Base-by-base conservation (phyloP, 2,888 invertebrate genomes). In the Neoscelio sp. region DNA sequence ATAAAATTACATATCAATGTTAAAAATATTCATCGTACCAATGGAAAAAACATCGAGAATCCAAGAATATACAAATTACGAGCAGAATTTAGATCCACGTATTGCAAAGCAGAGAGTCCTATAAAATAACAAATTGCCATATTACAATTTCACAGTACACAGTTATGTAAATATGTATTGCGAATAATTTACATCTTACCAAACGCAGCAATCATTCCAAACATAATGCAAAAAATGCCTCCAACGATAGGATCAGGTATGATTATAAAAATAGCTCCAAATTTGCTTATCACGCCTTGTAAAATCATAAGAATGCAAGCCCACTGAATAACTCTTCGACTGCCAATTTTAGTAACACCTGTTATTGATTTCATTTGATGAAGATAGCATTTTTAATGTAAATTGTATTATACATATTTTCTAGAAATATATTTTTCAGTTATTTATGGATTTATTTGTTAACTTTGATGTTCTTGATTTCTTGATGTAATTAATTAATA, bases 41-140 rank as follows among this genome's bases (percentile, higher is more conserved):
- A 89, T 1, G 97, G 97, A 85, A 96, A 95, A 91, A 97, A 97
- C 75, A 97, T 92, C 1, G 97, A 96, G 85, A 97, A 94, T 12
- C 98, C 98, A 26, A 98, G 92, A 81, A 98, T 96, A 90, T 97
- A 97, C 40, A 98, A 92, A 91, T 98, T 98, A 60, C 98, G 92
- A 0, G 97, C 93, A 18, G 96, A 96, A 88, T 96, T 95, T 80
- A 97, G 91, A 85, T 97, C 93, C 33, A 97, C 94, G 87, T 95
- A 95, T 86, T 96, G 96, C 5, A 96, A 91, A 0, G 95, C 94
- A 0, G 96, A 95, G 0, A 96, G 90, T 52, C 94, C 94, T 94
- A 85, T 44, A 85, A 86, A 65, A 10, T 70, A 48, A n/a, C n/a
- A n/a, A n/a, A n/a, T n/a, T n/a, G n/a, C n/a, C n/a, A n/a, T n/a